These are phyloP conservation scores for Dinoponera quadriceps DNA, from an alignment of 1,140 invertebrate genomes.

Conservation along the genomic window DNA sequence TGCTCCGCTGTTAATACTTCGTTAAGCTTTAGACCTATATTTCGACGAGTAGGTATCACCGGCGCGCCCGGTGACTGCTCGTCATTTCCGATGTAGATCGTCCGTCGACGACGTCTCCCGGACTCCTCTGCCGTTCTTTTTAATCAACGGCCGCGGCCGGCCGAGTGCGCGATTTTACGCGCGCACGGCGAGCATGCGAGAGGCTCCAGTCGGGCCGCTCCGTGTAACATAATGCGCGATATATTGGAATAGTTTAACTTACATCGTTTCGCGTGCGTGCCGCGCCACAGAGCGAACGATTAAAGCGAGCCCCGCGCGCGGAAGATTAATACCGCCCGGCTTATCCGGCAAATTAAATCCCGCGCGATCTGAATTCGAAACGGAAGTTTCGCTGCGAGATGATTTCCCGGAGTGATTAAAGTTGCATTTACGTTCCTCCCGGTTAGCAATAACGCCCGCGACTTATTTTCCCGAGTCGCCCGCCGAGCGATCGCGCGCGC, in stretches of 20 bases:
- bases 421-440: constrained; percentile 31
- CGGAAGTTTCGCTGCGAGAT: constrained; percentile 40
- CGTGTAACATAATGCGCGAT: not conserved
- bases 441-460: constrained; percentile 45
- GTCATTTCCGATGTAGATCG: constrained; percentile 12
- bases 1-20: constrained; percentile 83
- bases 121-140: not conserved
- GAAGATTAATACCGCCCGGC: constrained; percentile 38
- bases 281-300: not conserved
- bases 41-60: constrained; percentile 38
- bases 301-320: constrained; percentile 8
- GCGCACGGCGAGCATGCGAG: too few species aligned
- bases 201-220: too few species aligned
- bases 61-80: not conserved
- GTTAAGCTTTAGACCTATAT: constrained; percentile 78
- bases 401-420: constrained; percentile 34
- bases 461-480: constrained; percentile 37
- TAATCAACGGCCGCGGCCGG: too few species aligned
- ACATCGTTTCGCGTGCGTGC: not conserved
- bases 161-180: not conserved
- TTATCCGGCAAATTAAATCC: constrained; percentile 52
- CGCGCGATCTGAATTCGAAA: constrained; percentile 33
- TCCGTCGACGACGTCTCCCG: constrained; percentile 14
- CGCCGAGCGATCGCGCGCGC: constrained; percentile 31
- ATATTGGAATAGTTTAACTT: not conserved